Evolutionary conservation across 2,888 invertebrate species (phyloP).

Genomic region (Yponomeuta sedellus): DNA sequence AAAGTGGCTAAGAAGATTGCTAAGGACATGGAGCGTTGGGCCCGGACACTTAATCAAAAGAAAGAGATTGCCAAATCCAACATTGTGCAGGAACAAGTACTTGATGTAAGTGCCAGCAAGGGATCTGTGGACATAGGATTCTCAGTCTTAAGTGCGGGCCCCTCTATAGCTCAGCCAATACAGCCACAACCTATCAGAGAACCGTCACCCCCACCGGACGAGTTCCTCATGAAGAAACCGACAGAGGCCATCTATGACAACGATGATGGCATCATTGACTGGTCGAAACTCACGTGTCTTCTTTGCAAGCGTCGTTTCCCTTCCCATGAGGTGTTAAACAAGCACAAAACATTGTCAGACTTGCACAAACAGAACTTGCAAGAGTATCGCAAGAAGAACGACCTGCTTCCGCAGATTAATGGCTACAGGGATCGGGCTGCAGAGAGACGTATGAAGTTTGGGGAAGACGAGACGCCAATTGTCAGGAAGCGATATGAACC

Average conservation of each 20-base stretch:
- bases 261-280: constrained; percentile 89
- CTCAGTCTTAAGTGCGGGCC: constrained; percentile 88
- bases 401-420: constrained; percentile 48
- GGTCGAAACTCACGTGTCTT: constrained; percentile 92
- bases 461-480: constrained; percentile 84
- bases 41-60: constrained; percentile 96
- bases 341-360: constrained; percentile 95
- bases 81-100: constrained; percentile 62
- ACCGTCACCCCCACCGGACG: constrained; percentile 55
- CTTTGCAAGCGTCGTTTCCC: constrained; percentile 97
- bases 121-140: constrained; percentile 96
- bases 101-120: constrained; percentile 71
- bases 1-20: constrained; percentile 98
- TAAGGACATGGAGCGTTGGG: constrained; percentile 92
- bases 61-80: constrained; percentile 81
- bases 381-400: constrained; percentile 63
- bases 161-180: constrained; percentile 49
- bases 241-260: constrained; percentile 76
- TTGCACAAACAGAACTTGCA: constrained; percentile 93
- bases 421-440: constrained; percentile 96
- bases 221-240: constrained; percentile 59
- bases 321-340: constrained; percentile 89
- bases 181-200: constrained; percentile 26
- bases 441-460: constrained; percentile 95
- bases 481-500: constrained; percentile 63